Percentiles rank a stretch among this genome's conserved stretches.
These are phyloP conservation scores for Melinopterus prodromus DNA, from an alignment of 2,888 invertebrate species.

Conservation along the genomic window DNA sequence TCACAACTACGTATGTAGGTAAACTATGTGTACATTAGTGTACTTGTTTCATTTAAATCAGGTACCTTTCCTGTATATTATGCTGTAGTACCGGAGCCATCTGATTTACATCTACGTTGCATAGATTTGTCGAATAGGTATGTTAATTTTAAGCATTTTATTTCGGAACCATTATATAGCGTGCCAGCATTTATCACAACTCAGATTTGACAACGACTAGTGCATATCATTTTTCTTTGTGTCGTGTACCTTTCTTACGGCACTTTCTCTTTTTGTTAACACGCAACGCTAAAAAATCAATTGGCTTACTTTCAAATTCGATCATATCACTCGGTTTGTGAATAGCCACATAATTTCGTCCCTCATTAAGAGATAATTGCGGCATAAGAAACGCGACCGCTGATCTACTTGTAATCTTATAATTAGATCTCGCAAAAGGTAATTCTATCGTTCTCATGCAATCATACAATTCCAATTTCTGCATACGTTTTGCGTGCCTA, in stretches of 20 bases:
- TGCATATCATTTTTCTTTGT: neutral
- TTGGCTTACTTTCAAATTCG: neutral
- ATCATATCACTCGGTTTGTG: neutral
- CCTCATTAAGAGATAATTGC: neutral
- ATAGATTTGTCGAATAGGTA: too few relatives aligned
- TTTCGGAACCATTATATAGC: neutral
- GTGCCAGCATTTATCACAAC: neutral
- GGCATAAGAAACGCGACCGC: neutral
- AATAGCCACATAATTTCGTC: neutral
- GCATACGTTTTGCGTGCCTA: neutral
- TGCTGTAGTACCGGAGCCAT: neutral
- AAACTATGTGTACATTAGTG: too few relatives aligned
- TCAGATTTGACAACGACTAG: neutral
- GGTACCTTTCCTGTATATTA: neutral
- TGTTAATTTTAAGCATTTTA: neutral
- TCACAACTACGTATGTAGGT: too few relatives aligned
- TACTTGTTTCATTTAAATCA: too few relatives aligned
- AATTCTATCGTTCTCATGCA: neutral
- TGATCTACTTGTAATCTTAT: neutral
- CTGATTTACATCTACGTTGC: too few relatives aligned
- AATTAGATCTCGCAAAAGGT: neutral
- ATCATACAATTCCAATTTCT: neutral
- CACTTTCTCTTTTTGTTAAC: slow-evolving; percentile 4
- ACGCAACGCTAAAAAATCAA: neutral
- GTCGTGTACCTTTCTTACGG: neutral